Conservation (phyloP, 2,888 invertebrate genomes). For the Phaedon cochleariae region DNA sequence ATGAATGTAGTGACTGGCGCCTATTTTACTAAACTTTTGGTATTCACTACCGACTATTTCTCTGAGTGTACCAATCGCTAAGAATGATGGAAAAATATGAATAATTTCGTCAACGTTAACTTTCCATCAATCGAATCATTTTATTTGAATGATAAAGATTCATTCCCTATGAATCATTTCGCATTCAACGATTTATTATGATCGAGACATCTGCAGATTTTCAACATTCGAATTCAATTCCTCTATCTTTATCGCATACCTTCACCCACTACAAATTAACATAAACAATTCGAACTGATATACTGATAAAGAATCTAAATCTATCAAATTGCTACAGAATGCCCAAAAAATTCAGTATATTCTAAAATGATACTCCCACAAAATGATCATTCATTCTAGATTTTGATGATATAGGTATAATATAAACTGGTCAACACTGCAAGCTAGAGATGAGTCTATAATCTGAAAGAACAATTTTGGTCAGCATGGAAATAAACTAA, state of each 20-base stretch:
- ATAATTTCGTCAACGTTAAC: too few relatives aligned
- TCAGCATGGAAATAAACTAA: neutral
- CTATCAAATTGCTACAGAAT: neutral
- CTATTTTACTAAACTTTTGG: too few relatives aligned
- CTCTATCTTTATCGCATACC: neutral
- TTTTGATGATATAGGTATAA: neutral
- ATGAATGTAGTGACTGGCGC: too few relatives aligned
- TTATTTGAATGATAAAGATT: too few relatives aligned
- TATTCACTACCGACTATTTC: too few relatives aligned
- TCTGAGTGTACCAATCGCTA: too few relatives aligned
- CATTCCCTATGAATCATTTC: too few relatives aligned
- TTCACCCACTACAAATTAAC: neutral
- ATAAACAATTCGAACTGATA: neutral
- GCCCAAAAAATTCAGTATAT: neutral
- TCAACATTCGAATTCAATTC: too few relatives aligned
- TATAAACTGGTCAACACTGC: neutral
- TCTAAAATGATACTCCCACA: neutral
- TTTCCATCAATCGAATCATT: too few relatives aligned
- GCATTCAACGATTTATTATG: too few relatives aligned
- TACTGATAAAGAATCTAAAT: neutral
- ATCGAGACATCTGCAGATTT: too few relatives aligned
- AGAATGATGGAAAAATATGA: too few relatives aligned
- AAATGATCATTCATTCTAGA: neutral
- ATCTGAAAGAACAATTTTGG: neutral
- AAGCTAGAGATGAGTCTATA: neutral